Evolutionary conservation across 2,797 vertebrate genomes (phyloP).

Genomic region (Thamnophis elegans): DNA sequence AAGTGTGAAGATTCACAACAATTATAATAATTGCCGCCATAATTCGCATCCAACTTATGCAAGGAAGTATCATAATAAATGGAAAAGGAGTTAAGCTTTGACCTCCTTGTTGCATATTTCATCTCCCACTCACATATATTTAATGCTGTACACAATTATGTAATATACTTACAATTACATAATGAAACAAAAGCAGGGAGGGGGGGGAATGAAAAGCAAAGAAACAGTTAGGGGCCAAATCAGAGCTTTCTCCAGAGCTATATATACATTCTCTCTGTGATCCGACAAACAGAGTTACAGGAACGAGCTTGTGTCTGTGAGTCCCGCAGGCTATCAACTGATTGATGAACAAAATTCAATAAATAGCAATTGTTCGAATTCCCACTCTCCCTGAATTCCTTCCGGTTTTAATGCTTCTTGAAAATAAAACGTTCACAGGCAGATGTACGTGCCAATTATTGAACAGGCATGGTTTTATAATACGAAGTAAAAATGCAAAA

Average conservation of each 20-base stretch:
- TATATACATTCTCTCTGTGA: not conserved
- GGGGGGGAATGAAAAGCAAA: conserved; percentile 1
- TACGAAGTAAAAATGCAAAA: not conserved
- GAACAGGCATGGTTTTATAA: conserved; percentile 38
- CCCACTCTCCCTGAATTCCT: conserved; percentile 47
- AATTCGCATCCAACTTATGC: conserved; percentile 1
- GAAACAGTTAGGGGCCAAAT: conserved; percentile 37
- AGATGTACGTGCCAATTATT: conserved; percentile 57
- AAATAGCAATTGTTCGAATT: conserved; percentile 41
- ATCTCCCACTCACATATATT: not conserved
- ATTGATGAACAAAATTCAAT: conserved; percentile 44
- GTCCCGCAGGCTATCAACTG: not conserved
- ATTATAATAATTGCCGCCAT: conserved; percentile 10
- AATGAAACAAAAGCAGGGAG: conserved; percentile 15
- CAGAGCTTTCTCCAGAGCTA: not conserved
- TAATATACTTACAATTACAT: conserved; percentile 31
- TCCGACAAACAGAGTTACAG: not conserved
- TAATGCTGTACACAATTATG: not conserved
- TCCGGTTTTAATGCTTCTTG: conserved; percentile 64
- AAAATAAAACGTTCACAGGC: conserved; percentile 49
- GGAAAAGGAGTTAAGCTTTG: conserved; percentile 27
- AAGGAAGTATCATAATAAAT: not conserved
- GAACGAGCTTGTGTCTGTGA: not conserved
- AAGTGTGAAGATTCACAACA: not conserved
- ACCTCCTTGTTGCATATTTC: not conserved